A percentile compares a stretch with the other conserved stretches of the same genome.
Evolutionary conservation across 2,888 invertebrate genomes (phyloP).

Genomic region (Isoperla grammatica): DNA sequence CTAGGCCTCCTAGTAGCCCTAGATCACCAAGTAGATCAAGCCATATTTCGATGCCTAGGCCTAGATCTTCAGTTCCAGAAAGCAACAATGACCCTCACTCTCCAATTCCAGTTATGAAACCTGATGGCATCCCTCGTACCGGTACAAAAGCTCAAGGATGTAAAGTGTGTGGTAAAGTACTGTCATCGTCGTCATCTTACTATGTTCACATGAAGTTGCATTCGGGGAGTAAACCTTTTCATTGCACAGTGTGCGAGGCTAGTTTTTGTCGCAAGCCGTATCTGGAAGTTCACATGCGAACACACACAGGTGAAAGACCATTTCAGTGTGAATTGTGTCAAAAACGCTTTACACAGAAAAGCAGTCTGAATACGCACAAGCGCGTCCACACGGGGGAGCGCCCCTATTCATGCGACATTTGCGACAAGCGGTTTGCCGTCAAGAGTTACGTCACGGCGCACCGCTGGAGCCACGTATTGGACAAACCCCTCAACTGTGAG

Average conservation of each 20-base stretch:
- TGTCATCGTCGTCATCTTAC: slow-evolving; percentile 71
- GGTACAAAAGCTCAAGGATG: slow-evolving; percentile 62
- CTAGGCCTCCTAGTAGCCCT: neutral
- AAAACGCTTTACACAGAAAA: slow-evolving; percentile 75
- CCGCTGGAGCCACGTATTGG: slow-evolving; percentile 72
- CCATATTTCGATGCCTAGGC: no score
- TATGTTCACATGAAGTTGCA: slow-evolving; percentile 80
- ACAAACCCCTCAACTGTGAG: slow-evolving; percentile 67
- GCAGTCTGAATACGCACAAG: slow-evolving; percentile 75
- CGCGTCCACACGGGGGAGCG: slow-evolving; percentile 74
- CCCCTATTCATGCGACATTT: slow-evolving; percentile 73
- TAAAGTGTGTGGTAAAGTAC: slow-evolving; percentile 70
- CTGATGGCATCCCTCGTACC: neutral
- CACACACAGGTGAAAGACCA: slow-evolving; percentile 65
- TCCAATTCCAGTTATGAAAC: neutral
- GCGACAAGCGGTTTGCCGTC: slow-evolving; percentile 73
- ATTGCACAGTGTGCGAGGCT: slow-evolving; percentile 70
- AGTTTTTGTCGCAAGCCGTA: slow-evolving; percentile 77
- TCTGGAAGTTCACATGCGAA: slow-evolving; percentile 73
- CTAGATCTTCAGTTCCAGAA: no score
- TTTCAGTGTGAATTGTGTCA: slow-evolving; percentile 69
- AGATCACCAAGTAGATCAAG: no score
- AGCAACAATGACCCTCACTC: neutral
- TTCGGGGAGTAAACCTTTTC: slow-evolving; percentile 73
- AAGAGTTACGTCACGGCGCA: slow-evolving; percentile 77